Base-by-base conservation (phyloP, 1,140 invertebrate genomes). In the Drosophila serrata region DNA sequence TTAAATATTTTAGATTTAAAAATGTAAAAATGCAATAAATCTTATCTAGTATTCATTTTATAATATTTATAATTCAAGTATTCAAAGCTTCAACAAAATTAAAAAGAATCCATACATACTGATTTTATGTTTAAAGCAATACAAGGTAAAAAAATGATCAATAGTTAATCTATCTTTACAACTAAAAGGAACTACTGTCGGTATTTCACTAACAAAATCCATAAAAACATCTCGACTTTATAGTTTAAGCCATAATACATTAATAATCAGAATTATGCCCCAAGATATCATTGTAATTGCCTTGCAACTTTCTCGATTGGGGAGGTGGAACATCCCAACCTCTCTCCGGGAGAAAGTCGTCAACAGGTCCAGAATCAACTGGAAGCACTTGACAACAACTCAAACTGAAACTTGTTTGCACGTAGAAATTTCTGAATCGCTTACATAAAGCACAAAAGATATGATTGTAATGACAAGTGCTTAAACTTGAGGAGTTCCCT, bases 331-430 rank as follows among this genome's bases (percentile, higher is more conserved):
- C 49, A 51, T 33, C 29, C 29, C 64, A 70, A 33, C 19, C 35
- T 24, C 27, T 22, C 27, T 35, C 35, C 13, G 35, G 68, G 68
- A 58, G 68, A 72, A 72, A 72, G 68, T 72, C 51, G 35, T 37
- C 53, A 58, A 48, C 65, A 48, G 68, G 65, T 70, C 29, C 68
- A 72, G 68, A 72, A 72, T 72, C n/a, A 35, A 58, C 65, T 69
- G 61, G 46, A 53, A 65, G 24, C 19, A 43, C 61, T 69, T 31
- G 22, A 35, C 61, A 64, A 35, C 37, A 29, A 51, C 35, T 19
- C 29, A 59, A 58, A 6, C 35, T 17, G 27, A 31, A 72, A 72
- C 68, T 40, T n/a, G 68, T 72, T 70, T 58, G 27, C 29, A 33
- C 19, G 29, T 48, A 24, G 27, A 69, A 42, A 65, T 51, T 63